Evolutionary conservation across 1,140 invertebrate genomes (phyloP), one percentile per base, ranked within the genome.

Genomic region (Drosophila leontia): DNA sequence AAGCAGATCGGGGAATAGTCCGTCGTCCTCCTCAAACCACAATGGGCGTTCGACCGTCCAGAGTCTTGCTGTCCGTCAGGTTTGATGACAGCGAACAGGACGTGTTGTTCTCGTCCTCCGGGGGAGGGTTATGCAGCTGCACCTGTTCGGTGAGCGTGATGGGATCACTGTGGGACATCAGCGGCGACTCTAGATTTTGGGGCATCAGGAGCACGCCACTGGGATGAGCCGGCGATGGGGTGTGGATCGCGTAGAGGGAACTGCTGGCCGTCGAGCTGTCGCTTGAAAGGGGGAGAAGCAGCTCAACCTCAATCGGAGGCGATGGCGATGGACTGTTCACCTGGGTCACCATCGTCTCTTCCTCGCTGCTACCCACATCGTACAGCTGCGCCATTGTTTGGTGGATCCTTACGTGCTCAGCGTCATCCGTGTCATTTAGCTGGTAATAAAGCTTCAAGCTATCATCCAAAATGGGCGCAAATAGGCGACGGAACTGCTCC

Each of bases 21-120:
- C 19, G 8, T 12, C n/a, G 11, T 19, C 32, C 19, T 39, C 13
- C 53, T 58, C 69, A 92, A 19, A 92, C 91, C 50, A 92, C 82
- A 58, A 92, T 92, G 41, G 91, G 91, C 9, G 87, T 86, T 15
- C 91, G 86, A n/a, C 78, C 84, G 76, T 92, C 91, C 34, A 92
- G 59, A 11, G 91, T 92, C 59, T 92, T 92, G 76, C 91, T 92
- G 45, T 91, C 90, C 15, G 91, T 92, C 63, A 92, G 72, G n/a
- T 91, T 91, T 26, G 91, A 92, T 15, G 91, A 92, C 45, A 92
- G 59, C 1, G 91, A 92, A 58, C 91, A 92, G 41, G 87, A 92
- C 15, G 91, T 92, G 68, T 92, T 91, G 71, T 92, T 92, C 42
- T 82, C 83, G 3, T 82, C 83, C 35, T 82, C 78, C 58, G 78